Evolutionary conservation across 92 coral and sea anemone genomes (phyloP).

Genomic region (Porites divaricata): DNA sequence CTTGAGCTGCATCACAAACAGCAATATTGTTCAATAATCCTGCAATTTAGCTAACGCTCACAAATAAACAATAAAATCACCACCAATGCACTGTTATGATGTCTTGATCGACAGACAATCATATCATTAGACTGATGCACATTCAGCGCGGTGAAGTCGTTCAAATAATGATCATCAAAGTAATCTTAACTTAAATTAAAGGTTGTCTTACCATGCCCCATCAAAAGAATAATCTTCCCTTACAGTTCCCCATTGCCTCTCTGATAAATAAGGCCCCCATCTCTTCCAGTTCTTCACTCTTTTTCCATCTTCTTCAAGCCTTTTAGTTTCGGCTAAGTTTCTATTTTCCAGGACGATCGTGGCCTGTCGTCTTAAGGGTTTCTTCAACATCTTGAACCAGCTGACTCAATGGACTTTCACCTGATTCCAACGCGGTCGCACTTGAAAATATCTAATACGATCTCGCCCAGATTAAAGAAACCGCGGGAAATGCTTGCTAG

Average conservation of each 20-base stretch:
- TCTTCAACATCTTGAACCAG: conserved; percentile 45
- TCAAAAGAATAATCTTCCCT: conserved; percentile 95
- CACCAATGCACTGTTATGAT: no score
- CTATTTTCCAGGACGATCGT: conserved; percentile 75
- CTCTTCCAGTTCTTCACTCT: conserved; percentile 93
- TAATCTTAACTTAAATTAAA: no score
- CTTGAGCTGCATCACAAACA: background rate
- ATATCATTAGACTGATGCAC: no score
- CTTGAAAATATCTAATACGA: background rate
- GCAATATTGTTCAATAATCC: background rate
- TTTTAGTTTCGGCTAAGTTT: conserved; percentile 71
- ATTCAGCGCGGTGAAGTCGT: background rate
- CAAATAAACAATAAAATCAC: no score
- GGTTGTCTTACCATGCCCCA: conserved; percentile 78
- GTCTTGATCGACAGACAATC: no score
- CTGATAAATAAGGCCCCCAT: conserved; percentile 99
- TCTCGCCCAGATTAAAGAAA: background rate
- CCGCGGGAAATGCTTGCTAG: background rate
- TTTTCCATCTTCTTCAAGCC: conserved; percentile 79
- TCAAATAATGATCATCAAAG: no score
- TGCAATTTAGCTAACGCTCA: no score
- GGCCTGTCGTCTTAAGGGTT: conserved; percentile 53
- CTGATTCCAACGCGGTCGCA: background rate
- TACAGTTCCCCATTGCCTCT: conserved; percentile 99
- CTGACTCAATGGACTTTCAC: background rate